phyloP scores from a whole-genome alignment of 1,140 invertebrate species.

The Andricus grossulariae region DNA sequence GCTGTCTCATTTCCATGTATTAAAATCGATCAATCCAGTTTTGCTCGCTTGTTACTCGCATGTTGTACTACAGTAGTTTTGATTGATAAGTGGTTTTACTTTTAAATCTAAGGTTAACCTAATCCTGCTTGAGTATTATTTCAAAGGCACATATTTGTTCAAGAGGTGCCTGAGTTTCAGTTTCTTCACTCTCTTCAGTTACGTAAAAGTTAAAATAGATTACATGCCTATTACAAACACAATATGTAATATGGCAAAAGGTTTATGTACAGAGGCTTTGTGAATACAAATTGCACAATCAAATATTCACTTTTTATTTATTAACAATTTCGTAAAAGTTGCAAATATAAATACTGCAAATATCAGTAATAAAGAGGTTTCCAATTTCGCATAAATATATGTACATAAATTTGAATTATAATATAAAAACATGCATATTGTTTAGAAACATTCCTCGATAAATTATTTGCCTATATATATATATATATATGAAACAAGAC shows the following conservation, averaged over 20 bases:
- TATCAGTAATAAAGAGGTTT: too few relatives aligned
- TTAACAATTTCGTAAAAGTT: too few relatives aligned
- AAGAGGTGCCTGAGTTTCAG: not conserved
- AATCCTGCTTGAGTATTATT: not conserved
- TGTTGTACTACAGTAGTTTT: not conserved
- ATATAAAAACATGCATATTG: too few relatives aligned
- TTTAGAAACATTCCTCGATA: too few relatives aligned
- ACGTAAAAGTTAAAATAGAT: constrained; percentile 13
- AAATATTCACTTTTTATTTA: not conserved
- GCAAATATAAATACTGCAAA: too few relatives aligned
- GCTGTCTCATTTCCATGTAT: not conserved
- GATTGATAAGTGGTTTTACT: constrained; percentile 15
- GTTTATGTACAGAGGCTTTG: too few relatives aligned
- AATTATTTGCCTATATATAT: too few relatives aligned
- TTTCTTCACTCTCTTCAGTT: constrained; percentile 5
- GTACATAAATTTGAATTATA: too few relatives aligned
- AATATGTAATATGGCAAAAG: too few relatives aligned
- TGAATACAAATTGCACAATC: too few relatives aligned
- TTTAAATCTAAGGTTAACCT: not conserved
- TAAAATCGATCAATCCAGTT: constrained; percentile 10
- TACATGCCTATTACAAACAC: constrained; percentile 15
- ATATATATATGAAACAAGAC: too few relatives aligned
- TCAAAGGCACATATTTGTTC: constrained; percentile 8
- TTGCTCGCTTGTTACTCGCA: not conserved
- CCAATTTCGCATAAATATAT: too few relatives aligned